phyloP scores from a whole-genome alignment of 2,113 vertebrate species.

The Protomyctophum bolini region DNA sequence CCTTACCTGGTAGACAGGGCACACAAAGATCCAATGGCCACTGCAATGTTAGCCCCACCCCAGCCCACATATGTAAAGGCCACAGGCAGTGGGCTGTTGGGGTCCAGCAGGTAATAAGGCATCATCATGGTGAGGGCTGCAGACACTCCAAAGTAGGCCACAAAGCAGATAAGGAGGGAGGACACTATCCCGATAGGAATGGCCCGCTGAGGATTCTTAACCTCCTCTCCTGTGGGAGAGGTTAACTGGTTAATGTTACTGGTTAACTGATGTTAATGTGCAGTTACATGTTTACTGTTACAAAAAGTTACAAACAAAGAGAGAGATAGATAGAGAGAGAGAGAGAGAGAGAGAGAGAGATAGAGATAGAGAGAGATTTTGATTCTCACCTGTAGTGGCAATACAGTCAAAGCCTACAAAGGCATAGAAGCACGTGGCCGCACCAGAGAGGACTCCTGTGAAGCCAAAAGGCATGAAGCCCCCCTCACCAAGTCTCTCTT shows the following conservation, averaged over 20 bases:
- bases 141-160: constrained; percentile 93
- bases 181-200: constrained; percentile 95
- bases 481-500: constrained; percentile 73
- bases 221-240: constrained; percentile 87
- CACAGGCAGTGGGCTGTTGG: constrained; percentile 90
- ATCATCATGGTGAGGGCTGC: constrained; percentile 96
- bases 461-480: constrained; percentile 95
- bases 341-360: too few relatives aligned
- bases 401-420: constrained; percentile 98
- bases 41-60: constrained; percentile 90
- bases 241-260: background rate
- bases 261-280: too few relatives aligned
- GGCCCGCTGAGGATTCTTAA: constrained; percentile 96
- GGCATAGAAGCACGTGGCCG: constrained; percentile 96
- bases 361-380: too few relatives aligned
- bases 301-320: too few relatives aligned
- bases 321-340: too few relatives aligned
- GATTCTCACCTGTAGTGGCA: constrained; percentile 88
- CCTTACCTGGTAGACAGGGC: constrained; percentile 92
- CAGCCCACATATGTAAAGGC: constrained; percentile 92
- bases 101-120: constrained; percentile 93
- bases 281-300: background rate
- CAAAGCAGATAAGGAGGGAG: constrained; percentile 94
- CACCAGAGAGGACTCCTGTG: constrained; percentile 90
- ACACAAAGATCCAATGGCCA: constrained; percentile 92